Conservation (phyloP, 2,113 vertebrate genomes). For the Alouatta palliata region DNA sequence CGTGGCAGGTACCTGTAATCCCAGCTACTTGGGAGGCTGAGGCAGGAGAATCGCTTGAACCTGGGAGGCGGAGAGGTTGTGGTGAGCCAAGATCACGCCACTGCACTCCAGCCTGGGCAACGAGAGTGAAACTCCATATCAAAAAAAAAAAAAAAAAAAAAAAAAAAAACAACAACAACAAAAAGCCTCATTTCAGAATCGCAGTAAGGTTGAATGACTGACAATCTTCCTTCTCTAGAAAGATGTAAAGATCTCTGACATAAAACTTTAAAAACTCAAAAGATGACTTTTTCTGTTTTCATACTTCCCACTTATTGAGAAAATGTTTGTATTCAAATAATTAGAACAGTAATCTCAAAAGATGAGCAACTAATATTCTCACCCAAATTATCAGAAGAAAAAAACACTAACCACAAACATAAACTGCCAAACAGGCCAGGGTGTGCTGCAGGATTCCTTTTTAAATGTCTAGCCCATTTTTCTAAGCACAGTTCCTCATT, state of each 20-base stretch:
- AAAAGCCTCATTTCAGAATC: not conserved
- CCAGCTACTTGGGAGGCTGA: no score
- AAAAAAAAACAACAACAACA: no score
- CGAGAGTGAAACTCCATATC: no score
- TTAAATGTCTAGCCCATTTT: constrained; percentile 75
- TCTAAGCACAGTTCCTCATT: constrained; percentile 83
- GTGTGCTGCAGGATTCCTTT: constrained; percentile 83
- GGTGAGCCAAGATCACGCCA: no score
- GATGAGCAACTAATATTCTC: constrained; percentile 63
- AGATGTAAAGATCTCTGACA: no score
- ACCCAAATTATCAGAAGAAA: constrained; percentile 76
- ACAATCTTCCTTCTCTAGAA: not conserved
- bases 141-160: no score
- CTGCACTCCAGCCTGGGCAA: no score
- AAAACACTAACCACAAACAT: constrained; percentile 67
- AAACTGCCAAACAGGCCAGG: constrained; percentile 75
- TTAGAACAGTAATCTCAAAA: not conserved
- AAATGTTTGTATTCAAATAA: constrained; percentile 48
- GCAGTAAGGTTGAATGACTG: not conserved
- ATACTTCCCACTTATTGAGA: not conserved
- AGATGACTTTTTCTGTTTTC: not conserved
- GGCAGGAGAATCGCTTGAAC: no score
- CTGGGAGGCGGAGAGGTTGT: no score
- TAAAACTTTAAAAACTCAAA: not conserved
- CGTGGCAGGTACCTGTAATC: no score